A percentile compares a stretch with the other conserved stretches of the same genome.
phyloP scores from a whole-genome alignment of 30 jellyfish, hydroid and myxozoan genomes.

The Cassiopea xamachana region DNA sequence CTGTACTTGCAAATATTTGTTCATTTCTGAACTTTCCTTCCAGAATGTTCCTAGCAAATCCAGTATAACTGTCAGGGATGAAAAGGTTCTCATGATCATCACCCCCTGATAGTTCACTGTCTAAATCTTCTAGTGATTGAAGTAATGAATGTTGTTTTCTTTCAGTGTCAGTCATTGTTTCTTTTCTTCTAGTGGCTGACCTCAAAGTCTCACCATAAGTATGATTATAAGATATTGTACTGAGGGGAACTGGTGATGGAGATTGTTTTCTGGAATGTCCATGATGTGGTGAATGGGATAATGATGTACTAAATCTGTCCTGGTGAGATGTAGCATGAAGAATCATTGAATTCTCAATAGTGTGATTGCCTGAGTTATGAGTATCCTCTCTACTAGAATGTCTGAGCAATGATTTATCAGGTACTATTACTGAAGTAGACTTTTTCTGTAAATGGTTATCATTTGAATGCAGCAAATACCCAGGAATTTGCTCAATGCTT shows the following conservation, averaged over 20 bases:
- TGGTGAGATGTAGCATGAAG: background rate
- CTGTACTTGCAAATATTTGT: conserved; percentile 48
- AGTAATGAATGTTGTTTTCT: conserved; percentile 35
- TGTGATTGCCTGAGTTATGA: background rate
- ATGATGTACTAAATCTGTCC: background rate
- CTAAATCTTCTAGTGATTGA: conserved; percentile 22
- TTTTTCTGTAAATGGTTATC: background rate
- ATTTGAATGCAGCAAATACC: background rate
- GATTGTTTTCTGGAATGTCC: background rate
- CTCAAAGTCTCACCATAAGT: too few relatives aligned
- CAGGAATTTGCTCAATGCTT: conserved; percentile 15
- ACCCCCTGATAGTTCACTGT: background rate
- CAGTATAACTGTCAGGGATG: conserved; percentile 35
- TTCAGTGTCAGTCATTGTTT: background rate
- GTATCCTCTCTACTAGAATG: background rate
- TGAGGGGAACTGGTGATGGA: background rate
- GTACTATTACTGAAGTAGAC: background rate
- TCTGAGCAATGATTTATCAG: background rate
- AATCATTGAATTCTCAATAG: background rate
- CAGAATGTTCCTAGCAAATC: conserved; percentile 22
- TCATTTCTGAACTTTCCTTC: conserved; percentile 34
- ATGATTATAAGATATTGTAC: background rate
- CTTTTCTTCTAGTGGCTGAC: background rate
- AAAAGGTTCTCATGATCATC: conserved; percentile 2
- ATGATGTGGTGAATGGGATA: background rate